Conservation (phyloP, 92 coral and sea anemone genomes). For the Parazoanthus darwini region DNA sequence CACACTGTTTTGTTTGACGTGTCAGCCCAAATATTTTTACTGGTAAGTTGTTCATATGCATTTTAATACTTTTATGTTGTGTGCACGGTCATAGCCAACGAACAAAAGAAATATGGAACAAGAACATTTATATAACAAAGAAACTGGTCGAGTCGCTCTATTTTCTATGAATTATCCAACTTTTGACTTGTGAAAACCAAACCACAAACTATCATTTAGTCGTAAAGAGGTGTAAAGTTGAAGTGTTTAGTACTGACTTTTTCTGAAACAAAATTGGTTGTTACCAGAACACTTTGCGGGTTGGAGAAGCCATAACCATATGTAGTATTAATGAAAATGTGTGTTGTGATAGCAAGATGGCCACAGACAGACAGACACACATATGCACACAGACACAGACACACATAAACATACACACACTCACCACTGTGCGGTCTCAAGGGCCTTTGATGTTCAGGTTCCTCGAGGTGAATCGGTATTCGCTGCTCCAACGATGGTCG, state of each 20-base stretch:
- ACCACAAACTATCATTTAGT: background rate
- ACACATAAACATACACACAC: background rate
- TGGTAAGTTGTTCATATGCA: too few relatives aligned
- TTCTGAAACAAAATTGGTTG: background rate
- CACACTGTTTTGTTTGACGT: too few relatives aligned
- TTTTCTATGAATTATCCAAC: background rate
- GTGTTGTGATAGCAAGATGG: too few relatives aligned
- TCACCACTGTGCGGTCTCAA: constrained; percentile 41
- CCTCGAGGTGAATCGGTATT: constrained; percentile 7
- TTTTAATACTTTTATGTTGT: too few relatives aligned
- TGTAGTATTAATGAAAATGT: too few relatives aligned
- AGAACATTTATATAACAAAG: too few relatives aligned
- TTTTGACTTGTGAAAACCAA: background rate
- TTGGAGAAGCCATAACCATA: too few relatives aligned
- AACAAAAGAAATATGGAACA: too few relatives aligned
- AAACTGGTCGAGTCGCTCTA: too few relatives aligned
- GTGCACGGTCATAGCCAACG: too few relatives aligned
- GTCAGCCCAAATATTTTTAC: too few relatives aligned
- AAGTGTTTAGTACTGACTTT: background rate
- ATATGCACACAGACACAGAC: background rate
- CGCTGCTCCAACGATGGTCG: constrained; percentile 30
- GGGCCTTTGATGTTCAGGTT: constrained; percentile 18
- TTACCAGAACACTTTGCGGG: too few relatives aligned
- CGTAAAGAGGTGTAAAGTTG: background rate
- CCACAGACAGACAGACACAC: background rate